Base-by-base conservation (phyloP, 1,140 invertebrate species). In the Philotrypesis tridentata region DNA sequence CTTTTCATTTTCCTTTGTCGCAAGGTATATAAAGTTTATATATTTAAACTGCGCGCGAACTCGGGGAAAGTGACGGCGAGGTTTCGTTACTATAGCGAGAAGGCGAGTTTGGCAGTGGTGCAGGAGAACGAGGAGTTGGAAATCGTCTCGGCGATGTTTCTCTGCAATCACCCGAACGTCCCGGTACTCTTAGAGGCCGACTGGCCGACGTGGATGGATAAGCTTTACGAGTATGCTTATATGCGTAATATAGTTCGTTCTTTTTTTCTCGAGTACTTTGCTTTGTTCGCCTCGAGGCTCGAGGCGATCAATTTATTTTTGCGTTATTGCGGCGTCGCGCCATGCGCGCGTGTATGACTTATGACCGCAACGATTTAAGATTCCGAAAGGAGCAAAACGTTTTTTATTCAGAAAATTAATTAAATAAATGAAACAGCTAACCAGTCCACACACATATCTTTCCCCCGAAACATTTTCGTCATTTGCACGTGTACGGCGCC, bases 141-240 rank as follows among this genome's bases (percentile, higher is more conserved):
- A 27, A 73, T 94, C 17, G 87, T 93, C 3, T 93, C 92, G 0
- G 92, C 91, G 55, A 74, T 94, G 21, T 90, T 89, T 5, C 86
- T 92, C 0, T 90, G 92, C 83, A 92, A 93, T 86, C 92, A 92
- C 85, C 93, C 94, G 4, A 89, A 93, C 65, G 83, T 93, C 17
- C 92, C 92, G 0, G 87, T 92, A 0, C 83, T 94, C 4, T 87
- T 91, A 43, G 86, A 91, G 9, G 87, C 84, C 29, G 92, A 91
- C 60, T 94, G 93, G 93, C 88, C 90, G 11, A 83, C 89, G 27
- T 94, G 93, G 91, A 83, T 94, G 1, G 87, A 87, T 84, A 90
- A 86, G 23, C 89, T 92, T 84, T 94, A 93, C 85, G 91, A 91
- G 93, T 93, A 90, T n/a, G n/a, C n/a, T n/a, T n/a, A n/a, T n/a